phyloP scores from a whole-genome alignment of 2,888 invertebrate species.

The Nomada hirtipes region DNA sequence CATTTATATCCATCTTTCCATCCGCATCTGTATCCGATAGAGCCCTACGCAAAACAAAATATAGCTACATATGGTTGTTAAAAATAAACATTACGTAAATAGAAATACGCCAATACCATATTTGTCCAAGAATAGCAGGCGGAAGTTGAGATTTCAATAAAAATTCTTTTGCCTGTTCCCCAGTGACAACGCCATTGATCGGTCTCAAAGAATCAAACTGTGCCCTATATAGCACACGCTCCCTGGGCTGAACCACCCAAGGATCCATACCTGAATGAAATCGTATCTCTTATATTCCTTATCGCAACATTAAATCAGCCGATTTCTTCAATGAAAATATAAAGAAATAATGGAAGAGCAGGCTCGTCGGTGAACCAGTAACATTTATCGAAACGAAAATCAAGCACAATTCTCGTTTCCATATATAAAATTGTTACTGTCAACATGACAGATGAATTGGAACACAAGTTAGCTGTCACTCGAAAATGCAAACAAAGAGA shows the following conservation, averaged over 20 bases:
- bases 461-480: conserved; percentile 11
- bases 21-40: conserved; percentile 98
- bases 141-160: conserved; percentile 96
- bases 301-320: background rate
- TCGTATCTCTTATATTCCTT: background rate
- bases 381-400: background rate
- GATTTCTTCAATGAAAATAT: conserved; percentile 10
- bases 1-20: conserved; percentile 97
- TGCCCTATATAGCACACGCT: conserved; percentile 94
- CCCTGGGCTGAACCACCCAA: conserved; percentile 95
- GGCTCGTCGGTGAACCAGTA: background rate
- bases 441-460: conserved; percentile 56
- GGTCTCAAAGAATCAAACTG: conserved; percentile 96
- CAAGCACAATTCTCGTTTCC: background rate
- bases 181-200: conserved; percentile 94
- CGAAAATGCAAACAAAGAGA: background rate
- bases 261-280: conserved; percentile 87
- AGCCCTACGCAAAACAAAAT: conserved; percentile 85
- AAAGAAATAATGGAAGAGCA: background rate
- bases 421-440: conserved; percentile 33
- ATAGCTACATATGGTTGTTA: background rate
- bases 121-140: conserved; percentile 94
- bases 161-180: conserved; percentile 96
- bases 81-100: background rate
- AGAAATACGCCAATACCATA: conserved; percentile 90